Percentiles rank a stretch among this genome's conserved stretches.
Evolutionary conservation across 2,888 invertebrate species (phyloP).

Genomic region (Eristalis tenax): DNA sequence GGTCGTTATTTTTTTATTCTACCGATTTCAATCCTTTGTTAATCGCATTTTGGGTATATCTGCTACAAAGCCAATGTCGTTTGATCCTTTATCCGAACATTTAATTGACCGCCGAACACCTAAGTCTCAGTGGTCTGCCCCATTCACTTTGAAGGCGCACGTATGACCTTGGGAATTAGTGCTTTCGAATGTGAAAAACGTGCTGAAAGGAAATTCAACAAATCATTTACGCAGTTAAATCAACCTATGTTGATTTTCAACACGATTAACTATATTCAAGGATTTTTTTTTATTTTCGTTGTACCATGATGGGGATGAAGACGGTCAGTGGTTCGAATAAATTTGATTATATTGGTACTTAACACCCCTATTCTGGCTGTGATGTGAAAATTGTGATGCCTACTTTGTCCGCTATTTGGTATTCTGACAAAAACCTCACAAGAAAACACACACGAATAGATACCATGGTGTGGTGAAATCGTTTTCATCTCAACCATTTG

Average conservation of each 20-base stretch:
- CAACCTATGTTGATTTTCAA: background rate
- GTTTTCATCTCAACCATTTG: no score
- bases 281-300: background rate
- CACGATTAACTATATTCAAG: background rate
- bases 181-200: background rate
- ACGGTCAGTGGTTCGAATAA: background rate
- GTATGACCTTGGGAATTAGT: background rate
- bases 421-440: no score
- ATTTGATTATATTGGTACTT: no score
- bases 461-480: no score
- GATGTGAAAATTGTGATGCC: no score
- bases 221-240: background rate
- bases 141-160: no score
- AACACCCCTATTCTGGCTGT: no score
- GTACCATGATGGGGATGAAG: background rate
- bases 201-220: background rate
- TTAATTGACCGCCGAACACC: background rate
- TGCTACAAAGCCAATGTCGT: background rate
- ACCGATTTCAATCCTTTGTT: background rate
- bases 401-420: no score
- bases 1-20: background rate
- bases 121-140: background rate
- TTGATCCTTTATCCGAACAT: background rate
- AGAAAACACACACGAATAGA: no score
- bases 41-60: background rate